Percentiles rank a stretch among this genome's conserved stretches.
Conservation (phyloP, 2,797 vertebrate genomes). For the Manis pentadactyla region DNA sequence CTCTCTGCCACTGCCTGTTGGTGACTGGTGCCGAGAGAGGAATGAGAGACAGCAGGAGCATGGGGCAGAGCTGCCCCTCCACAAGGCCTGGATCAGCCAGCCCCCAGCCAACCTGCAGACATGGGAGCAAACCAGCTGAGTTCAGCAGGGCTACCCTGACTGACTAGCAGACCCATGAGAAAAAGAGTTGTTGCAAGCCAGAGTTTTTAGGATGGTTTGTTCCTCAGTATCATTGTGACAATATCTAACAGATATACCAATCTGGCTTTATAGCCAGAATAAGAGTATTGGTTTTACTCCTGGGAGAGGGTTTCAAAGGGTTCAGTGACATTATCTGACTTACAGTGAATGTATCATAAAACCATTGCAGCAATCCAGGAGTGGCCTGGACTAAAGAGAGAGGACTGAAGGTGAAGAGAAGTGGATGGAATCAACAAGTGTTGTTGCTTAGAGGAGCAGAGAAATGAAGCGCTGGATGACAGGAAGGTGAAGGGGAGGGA, state of each 20-base stretch:
- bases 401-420: neutral
- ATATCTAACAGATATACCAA: neutral
- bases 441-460: neutral
- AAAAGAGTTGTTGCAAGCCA: neutral
- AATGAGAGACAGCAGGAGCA: neutral
- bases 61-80: neutral
- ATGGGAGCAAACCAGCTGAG: neutral
- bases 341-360: neutral
- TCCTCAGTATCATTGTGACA: neutral
- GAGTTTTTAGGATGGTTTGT: neutral
- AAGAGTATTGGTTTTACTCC: neutral
- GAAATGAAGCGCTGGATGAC: neutral
- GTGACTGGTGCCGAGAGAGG: neutral
- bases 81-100: neutral
- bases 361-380: neutral
- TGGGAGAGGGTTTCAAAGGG: neutral
- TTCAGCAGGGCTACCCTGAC: neutral
- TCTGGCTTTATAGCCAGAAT: neutral
- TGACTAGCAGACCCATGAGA: neutral
- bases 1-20: neutral
- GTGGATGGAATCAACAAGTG: neutral
- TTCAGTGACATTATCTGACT: neutral
- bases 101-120: neutral
- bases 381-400: neutral
- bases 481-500: neutral